phyloP scores from a whole-genome alignment of 2,113 vertebrate genomes.

The Turdus rufiventris region DNA sequence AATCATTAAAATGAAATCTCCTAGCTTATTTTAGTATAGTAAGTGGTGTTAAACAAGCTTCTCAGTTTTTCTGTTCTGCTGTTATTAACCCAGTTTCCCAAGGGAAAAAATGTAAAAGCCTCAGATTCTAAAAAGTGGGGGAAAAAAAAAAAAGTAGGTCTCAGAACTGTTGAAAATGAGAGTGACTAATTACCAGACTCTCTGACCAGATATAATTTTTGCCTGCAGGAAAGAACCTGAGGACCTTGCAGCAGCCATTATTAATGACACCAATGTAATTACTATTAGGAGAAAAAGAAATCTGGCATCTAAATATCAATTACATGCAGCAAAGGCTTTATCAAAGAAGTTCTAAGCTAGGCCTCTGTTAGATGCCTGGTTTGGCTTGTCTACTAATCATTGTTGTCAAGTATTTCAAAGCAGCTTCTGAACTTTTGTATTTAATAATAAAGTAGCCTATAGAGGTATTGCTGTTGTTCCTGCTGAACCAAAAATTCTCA shows the following conservation, averaged over 20 bases:
- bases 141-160: not conserved
- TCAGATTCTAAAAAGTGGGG: conserved; percentile 22
- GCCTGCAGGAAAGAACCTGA: conserved; percentile 38
- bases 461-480: conserved; percentile 6
- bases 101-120: conserved; percentile 34
- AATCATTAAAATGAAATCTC: conserved; percentile 52
- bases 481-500: not conserved
- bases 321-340: conserved; percentile 50
- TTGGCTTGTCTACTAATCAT: conserved; percentile 48
- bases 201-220: conserved; percentile 62
- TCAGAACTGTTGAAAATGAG: conserved; percentile 44
- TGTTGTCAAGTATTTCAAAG: conserved; percentile 60
- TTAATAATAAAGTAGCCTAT: conserved; percentile 47
- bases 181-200: conserved; percentile 58
- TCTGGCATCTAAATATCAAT: conserved; percentile 63
- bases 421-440: conserved; percentile 39
- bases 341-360: conserved; percentile 15
- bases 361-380: conserved; percentile 36
- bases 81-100: conserved; percentile 62
- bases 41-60: conserved; percentile 60
- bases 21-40: conserved; percentile 48
- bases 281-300: conserved; percentile 55
- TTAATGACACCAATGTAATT: conserved; percentile 66
- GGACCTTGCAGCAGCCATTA: conserved; percentile 44
- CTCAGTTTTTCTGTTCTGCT: conserved; percentile 53